Evolutionary conservation across 2,113 vertebrate genomes (phyloP).

Genomic region (Natator depressus): DNA sequence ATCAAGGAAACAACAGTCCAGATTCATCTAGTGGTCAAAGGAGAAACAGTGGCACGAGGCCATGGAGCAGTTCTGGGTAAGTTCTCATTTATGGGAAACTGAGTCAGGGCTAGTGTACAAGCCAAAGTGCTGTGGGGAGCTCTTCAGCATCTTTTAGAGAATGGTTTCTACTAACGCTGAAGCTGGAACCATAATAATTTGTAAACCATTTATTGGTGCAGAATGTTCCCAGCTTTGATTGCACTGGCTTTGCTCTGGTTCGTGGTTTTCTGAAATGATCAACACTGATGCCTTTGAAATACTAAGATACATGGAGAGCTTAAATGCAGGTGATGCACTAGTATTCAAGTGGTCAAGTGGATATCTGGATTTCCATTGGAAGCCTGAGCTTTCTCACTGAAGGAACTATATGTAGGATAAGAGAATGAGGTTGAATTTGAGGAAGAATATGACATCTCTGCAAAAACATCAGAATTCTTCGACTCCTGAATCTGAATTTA

Average conservation of each 20-base stretch:
- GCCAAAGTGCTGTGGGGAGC: not conserved
- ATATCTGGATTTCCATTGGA: not conserved
- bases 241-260: not conserved
- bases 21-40: conserved; percentile 88
- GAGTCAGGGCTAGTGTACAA: fast-evolving
- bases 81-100: not conserved
- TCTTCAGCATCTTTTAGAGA: fast-evolving
- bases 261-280: not conserved
- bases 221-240: not conserved
- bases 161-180: not conserved
- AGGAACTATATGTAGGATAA: not conserved
- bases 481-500: not conserved
- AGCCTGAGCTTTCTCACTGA: not conserved
- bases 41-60: conserved; percentile 83
- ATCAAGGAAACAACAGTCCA: conserved; percentile 86
- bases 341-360: not conserved
- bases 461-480: not conserved
- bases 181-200: not conserved
- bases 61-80: conserved; percentile 86
- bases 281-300: not conserved
- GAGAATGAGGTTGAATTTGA: not conserved
- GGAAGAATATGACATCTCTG: not conserved
- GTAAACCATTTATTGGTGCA: not conserved
- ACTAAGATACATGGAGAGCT: not conserved
- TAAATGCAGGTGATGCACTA: not conserved